These are phyloP conservation scores for Misgurnus anguillicaudatus DNA, from an alignment of 2,113 vertebrate genomes.

Conservation along the genomic window DNA sequence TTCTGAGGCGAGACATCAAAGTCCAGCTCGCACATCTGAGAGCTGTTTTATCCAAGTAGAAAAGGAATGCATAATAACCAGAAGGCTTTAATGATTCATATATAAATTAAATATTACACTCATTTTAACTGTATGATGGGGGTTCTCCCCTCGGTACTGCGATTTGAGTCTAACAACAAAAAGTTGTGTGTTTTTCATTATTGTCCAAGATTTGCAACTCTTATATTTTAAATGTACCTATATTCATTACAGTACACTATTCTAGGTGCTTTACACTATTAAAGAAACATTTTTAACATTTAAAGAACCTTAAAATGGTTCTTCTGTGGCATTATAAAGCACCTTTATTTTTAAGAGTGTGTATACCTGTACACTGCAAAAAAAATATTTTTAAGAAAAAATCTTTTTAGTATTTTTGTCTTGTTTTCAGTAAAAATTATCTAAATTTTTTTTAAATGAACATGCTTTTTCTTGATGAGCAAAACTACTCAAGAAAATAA, in stretches of 20 bases:
- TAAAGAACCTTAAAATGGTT: too few species aligned
- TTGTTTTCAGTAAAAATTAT: too few species aligned
- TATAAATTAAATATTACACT: slow-evolving; percentile 81
- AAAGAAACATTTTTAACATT: too few species aligned
- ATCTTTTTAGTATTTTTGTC: too few species aligned
- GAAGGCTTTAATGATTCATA: slow-evolving; percentile 80
- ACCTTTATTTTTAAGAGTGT: too few species aligned
- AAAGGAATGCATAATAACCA: slow-evolving; percentile 81
- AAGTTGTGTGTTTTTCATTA: not conserved
- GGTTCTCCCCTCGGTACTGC: slow-evolving; percentile 60
- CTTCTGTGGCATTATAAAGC: too few species aligned
- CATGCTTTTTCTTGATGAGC: too few species aligned
- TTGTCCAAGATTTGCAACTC: not conserved
- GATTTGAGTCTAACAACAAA: slow-evolving; percentile 36
- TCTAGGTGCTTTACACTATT: too few species aligned
- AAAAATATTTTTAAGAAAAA: too few species aligned
- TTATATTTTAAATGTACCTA: not conserved
- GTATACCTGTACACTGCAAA: too few species aligned
- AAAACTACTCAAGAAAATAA: too few species aligned
- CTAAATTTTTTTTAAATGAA: too few species aligned
- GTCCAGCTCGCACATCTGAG: slow-evolving; percentile 80
- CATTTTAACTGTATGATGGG: slow-evolving; percentile 73
- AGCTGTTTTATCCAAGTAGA: slow-evolving; percentile 83
- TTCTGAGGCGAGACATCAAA: slow-evolving; percentile 83
- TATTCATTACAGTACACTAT: not conserved